Base-by-base conservation (phyloP, 1,140 invertebrate genomes). In the Drosophila subobscura region DNA sequence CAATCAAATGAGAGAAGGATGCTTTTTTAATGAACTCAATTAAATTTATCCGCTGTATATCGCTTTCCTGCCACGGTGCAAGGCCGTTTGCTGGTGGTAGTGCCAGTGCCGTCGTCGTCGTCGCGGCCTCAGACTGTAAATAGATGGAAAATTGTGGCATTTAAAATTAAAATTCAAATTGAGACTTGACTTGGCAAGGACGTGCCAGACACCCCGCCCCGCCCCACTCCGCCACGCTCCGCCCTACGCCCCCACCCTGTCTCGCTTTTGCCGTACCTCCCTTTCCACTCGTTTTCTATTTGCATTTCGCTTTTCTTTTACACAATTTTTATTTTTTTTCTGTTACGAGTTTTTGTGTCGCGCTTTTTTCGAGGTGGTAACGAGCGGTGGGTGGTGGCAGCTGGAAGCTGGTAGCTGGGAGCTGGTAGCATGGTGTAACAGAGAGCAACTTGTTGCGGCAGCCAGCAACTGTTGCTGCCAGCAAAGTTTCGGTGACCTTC, bases 91-190 rank as follows among this genome's bases (percentile, higher is more conserved):
- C 33, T 12, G 10, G 10, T 37, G 10, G 10, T 8, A 10, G 3
- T 4, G 29, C 33, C 33, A 8, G 0, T 53, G 51, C 12, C 44
- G 46, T 16, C 52, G 46, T 1, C 53, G 51, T 12, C 44, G 46
- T 22, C 25, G 27, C 40, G n/a, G 50, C 20, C 55, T 47, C 46
- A 50, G 66, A 49, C 81, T 63, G 46, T 70, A 71, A 77, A 73
- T 77, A 86, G 81, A 77, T 86, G 81, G 73, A 80, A 85, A 85
- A 86, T 85, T 86, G 81, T 81, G 83, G 81, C 83, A 85, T 85
- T 85, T 85, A 80, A 85, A 85, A 85, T 85, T 85, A 85, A 85
- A 85, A 85, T 85, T 85, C 81, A 85, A 85, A 85, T 85, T 85
- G 81, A 86, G 81, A 77, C 81, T 80, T 85, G 81, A 86, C 73